phyloP scores from a whole-genome alignment of 2,113 vertebrate species.

The Irena cyanogastra region DNA sequence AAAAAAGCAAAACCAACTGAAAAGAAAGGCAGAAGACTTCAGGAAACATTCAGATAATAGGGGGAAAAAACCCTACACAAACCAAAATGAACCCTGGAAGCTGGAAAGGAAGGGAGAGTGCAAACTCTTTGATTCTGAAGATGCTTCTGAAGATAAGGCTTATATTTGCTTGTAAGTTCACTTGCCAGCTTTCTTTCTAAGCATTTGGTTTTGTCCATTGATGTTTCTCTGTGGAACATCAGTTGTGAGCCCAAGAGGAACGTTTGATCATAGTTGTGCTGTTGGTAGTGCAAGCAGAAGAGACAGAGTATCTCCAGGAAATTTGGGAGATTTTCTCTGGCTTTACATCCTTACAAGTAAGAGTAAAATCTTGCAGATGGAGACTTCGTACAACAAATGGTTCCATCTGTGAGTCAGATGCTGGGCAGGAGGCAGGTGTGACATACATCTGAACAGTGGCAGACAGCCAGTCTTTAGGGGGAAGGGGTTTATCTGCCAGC shows the following conservation, averaged over 20 bases:
- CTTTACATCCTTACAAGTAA: background rate
- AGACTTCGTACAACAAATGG: background rate
- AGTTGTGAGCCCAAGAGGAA: background rate
- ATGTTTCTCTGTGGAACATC: background rate
- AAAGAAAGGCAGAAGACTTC: background rate
- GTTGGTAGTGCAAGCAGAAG: background rate
- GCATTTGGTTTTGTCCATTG: background rate
- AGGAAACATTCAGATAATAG: background rate
- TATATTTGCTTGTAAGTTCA: background rate
- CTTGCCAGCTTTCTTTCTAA: background rate
- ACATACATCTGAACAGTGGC: conserved; percentile 18
- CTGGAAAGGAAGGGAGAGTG: background rate
- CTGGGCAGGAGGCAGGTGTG: conserved; percentile 25
- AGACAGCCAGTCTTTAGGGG: background rate
- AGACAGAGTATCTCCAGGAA: background rate
- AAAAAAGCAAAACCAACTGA: background rate
- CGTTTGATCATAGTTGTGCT: background rate
- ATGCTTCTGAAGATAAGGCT: background rate
- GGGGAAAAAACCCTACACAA: rapidly evolving
- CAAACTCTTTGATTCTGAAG: background rate
- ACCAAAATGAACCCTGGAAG: background rate
- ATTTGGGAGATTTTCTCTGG: background rate
- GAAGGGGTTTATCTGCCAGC: background rate
- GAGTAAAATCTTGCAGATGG: conserved; percentile 18
- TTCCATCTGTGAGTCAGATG: conserved; percentile 39